These are phyloP conservation scores for Rhamnusium bicolor DNA, from an alignment of 2,888 invertebrate species.

Conservation along the genomic window DNA sequence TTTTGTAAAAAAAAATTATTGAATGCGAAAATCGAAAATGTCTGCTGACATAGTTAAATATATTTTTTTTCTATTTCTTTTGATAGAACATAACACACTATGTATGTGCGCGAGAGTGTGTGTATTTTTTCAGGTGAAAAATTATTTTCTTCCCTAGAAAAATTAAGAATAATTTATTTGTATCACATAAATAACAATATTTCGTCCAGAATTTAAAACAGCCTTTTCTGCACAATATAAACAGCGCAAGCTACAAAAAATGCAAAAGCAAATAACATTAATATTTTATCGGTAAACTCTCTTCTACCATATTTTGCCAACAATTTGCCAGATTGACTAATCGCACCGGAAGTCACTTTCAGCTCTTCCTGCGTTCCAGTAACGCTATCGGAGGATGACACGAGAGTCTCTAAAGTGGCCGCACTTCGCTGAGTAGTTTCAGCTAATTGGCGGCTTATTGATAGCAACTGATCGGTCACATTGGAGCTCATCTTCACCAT, in stretches of 20 bases:
- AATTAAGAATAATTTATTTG: not conserved
- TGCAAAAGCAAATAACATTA: constrained; percentile 88
- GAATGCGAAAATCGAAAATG: no score
- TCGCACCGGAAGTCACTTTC: constrained; percentile 88
- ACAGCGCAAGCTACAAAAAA: constrained; percentile 93
- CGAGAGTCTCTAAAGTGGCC: constrained; percentile 85
- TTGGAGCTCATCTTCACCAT: constrained; percentile 81
- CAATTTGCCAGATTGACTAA: constrained; percentile 91
- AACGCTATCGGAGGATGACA: constrained; percentile 80
- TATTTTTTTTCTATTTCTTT: no score
- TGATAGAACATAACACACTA: no score
- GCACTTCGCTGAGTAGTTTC: constrained; percentile 92
- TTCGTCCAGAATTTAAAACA: no score
- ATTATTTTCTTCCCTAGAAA: no score
- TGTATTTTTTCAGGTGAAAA: no score
- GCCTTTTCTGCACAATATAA: constrained; percentile 92
- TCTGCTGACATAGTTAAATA: no score
- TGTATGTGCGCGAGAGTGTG: no score
- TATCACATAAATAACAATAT: constrained; percentile 18
- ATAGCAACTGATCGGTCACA: constrained; percentile 88
- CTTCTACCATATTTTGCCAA: constrained; percentile 94
- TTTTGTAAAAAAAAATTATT: no score
- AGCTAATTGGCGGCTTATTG: constrained; percentile 88
- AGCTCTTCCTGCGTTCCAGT: constrained; percentile 86
- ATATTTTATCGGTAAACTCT: constrained; percentile 95